phyloP scores from a whole-genome alignment of 1,140 invertebrate genomes.

The Heliconius congener region DNA sequence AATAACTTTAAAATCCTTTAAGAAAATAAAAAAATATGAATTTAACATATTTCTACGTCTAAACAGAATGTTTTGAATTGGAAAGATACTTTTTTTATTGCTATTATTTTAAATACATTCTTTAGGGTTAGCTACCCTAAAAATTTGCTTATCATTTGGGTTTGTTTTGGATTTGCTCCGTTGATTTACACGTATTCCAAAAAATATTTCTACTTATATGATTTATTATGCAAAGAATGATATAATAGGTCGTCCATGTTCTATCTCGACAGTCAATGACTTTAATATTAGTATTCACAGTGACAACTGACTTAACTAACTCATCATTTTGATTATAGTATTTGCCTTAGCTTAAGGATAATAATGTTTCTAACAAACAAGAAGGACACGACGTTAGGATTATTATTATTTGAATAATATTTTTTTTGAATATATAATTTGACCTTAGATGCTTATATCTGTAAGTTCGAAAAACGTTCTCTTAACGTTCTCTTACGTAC shows the following conservation, averaged over 20 bases:
- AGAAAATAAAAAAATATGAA: too few relatives aligned
- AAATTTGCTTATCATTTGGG: too few relatives aligned
- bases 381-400: conserved; percentile 6
- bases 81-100: too few relatives aligned
- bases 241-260: not conserved
- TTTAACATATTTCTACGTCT: too few relatives aligned
- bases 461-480: not conserved
- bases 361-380: not conserved
- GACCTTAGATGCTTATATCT: not conserved
- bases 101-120: too few relatives aligned
- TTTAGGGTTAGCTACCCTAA: too few relatives aligned
- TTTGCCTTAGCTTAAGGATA: conserved; percentile 35
- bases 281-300: conserved; percentile 27
- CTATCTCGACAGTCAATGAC: conserved; percentile 6
- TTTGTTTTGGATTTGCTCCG: too few relatives aligned
- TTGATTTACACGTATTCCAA: not conserved
- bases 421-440: not conserved
- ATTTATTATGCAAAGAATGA: not conserved
- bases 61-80: too few relatives aligned
- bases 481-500: too few relatives aligned
- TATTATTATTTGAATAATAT: not conserved
- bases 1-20: too few relatives aligned
- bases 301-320: conserved; percentile 10
- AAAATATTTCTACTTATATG: not conserved
- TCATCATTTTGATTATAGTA: conserved; percentile 21